A percentile compares a stretch with the other conserved stretches of the same genome.
phyloP scores from a whole-genome alignment of 35 echinoderm and acorn worm genomes.

The Hemicentrotus pulcherrimus region DNA sequence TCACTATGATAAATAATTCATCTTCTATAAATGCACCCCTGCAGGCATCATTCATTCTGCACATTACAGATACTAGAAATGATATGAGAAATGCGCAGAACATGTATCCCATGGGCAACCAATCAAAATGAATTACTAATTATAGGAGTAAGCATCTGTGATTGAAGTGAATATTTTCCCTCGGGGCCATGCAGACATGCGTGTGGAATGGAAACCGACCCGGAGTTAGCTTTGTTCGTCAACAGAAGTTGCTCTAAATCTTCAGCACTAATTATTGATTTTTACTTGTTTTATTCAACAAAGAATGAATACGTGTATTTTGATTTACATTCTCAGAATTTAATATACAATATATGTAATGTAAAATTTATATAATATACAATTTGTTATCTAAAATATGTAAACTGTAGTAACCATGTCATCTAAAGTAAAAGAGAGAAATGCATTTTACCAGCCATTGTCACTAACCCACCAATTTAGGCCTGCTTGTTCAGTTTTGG shows the following conservation, averaged over 20 bases:
- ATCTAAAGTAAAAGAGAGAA: too few relatives aligned
- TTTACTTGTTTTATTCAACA: neutral
- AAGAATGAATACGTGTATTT: too few relatives aligned
- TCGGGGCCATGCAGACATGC: neutral
- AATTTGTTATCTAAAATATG: too few relatives aligned
- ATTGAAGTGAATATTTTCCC: slow-evolving; percentile 3
- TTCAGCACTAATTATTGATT: too few relatives aligned
- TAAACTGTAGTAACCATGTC: too few relatives aligned
- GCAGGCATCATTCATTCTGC: neutral
- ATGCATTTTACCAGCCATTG: too few relatives aligned
- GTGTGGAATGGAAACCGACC: neutral
- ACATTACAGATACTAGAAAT: neutral
- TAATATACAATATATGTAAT: too few relatives aligned
- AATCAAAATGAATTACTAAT: neutral
- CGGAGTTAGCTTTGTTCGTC: neutral
- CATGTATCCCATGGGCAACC: neutral
- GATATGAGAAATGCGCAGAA: neutral
- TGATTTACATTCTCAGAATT: too few relatives aligned
- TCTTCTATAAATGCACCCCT: neutral
- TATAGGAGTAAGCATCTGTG: neutral
- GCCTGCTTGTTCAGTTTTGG: too few relatives aligned
- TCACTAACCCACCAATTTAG: too few relatives aligned
- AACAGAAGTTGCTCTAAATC: neutral
- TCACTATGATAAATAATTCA: neutral
- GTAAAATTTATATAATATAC: too few relatives aligned